phyloP scores from a whole-genome alignment of 2,113 vertebrate genomes.

The Climacteris rufus region DNA sequence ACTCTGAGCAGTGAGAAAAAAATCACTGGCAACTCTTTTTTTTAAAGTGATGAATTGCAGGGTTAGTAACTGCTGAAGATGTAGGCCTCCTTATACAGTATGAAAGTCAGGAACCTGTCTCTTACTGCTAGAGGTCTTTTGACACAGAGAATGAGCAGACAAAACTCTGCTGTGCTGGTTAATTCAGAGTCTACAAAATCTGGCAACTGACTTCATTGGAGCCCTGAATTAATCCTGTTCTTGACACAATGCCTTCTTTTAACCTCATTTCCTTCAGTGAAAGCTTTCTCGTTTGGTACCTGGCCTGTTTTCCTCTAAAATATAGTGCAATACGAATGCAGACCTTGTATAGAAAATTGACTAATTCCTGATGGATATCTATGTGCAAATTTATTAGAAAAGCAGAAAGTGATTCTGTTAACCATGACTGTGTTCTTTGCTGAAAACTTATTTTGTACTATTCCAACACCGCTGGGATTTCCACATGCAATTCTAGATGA shows the following conservation, averaged over 20 bases:
- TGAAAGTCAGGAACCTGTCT: neutral
- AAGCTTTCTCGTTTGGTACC: neutral
- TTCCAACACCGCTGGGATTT: neutral
- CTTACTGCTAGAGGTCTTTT: neutral
- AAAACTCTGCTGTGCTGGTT: neutral
- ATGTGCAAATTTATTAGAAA: neutral
- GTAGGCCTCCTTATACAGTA: neutral
- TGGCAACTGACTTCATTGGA: neutral
- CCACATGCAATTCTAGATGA: neutral
- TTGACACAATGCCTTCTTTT: neutral
- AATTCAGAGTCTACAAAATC: neutral
- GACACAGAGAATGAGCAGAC: neutral
- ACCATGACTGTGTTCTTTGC: neutral
- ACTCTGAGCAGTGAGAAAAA: neutral
- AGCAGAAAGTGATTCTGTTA: neutral
- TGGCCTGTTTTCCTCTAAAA: neutral
- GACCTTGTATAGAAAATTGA: neutral
- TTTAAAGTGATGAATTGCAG: neutral
- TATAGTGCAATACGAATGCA: neutral
- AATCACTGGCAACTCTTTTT: neutral
- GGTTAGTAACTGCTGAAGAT: neutral
- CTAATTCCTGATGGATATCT: neutral
- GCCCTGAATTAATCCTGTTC: neutral
- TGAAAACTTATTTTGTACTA: neutral
- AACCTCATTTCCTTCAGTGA: neutral